These are phyloP conservation scores for Rhabditoides inermis DNA, from an alignment of 2,888 invertebrate species.

Conservation along the genomic window DNA sequence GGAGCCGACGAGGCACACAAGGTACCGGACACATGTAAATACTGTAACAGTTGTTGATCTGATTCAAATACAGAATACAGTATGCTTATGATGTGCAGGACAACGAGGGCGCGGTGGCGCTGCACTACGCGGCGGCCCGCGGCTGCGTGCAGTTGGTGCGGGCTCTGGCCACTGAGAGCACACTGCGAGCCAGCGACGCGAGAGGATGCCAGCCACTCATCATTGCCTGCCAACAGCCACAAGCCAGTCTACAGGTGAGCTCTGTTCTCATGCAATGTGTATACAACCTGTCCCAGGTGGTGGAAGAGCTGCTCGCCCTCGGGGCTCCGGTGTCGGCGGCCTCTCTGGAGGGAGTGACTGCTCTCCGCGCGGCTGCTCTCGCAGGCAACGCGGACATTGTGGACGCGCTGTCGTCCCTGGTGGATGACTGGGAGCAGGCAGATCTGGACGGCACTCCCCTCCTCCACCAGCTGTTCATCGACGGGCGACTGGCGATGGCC, in stretches of 20 bases:
- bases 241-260: slow-evolving; percentile 12
- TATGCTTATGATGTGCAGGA: slow-evolving; percentile 9
- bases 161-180: slow-evolving; percentile 21
- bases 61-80: no score
- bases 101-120: slow-evolving; percentile 34
- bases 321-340: slow-evolving; percentile 49
- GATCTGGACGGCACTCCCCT: slow-evolving; percentile 30
- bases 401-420: slow-evolving; percentile 11
- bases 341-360: slow-evolving; percentile 70
- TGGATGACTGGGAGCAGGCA: slow-evolving; percentile 20
- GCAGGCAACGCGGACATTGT: slow-evolving; percentile 64
- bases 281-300: slow-evolving; percentile 7
- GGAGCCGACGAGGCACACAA: slow-evolving; percentile 36
- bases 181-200: slow-evolving; percentile 24
- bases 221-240: slow-evolving; percentile 25
- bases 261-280: neutral
- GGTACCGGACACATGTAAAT: neutral
- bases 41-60: neutral
- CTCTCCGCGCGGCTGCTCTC: slow-evolving; percentile 65
- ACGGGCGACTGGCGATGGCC: slow-evolving; percentile 65
- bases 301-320: slow-evolving; percentile 67
- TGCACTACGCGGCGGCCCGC: slow-evolving; percentile 31
- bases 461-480: slow-evolving; percentile 22
- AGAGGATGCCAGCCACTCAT: slow-evolving; percentile 28
- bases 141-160: slow-evolving; percentile 14